Base-by-base conservation (phyloP, 2,797 vertebrate species). In the Takifugu rubripes region DNA sequence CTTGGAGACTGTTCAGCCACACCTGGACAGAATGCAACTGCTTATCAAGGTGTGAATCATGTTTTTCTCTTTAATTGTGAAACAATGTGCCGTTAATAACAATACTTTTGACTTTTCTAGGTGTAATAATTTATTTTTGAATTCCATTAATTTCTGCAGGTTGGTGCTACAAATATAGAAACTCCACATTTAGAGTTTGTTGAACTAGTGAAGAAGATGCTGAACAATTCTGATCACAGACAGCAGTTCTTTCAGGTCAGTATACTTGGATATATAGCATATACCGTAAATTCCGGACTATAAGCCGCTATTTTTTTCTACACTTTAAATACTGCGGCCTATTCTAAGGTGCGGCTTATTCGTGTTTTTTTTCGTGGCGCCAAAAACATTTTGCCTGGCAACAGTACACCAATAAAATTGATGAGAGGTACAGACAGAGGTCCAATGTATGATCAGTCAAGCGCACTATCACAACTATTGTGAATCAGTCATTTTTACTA, bases 161-260 rank as follows among this genome's bases (percentile, higher is more conserved):
- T 36, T 17, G 83, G 78, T 29, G 47, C 56, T 25, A 58, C 3
- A 40, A 64, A 79, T 56, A 52, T 64, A n/a, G 66, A 54, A 1
- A 52, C 58, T 0, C 76, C 81, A 0, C 61, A 50, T 42, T 76
- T 85, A 43, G 70, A 73, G 11, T 93, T 93, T 69, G 73, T 84
- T 45, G 80, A 81, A 52, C 72, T 87, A 9, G 73, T 90, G 16
- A 75, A 84, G 27, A 76, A 52, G 0, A 56, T 93, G 52, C 59
- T 82, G 47, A 59, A 49, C 27, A 55, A 61, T 64, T 66, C 77
- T 2, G 64, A 73, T 0, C 49, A 77, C 36, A 84, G 51, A 42
- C 31, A 74, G 24, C 25, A 50, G 25, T 86, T 83, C 62, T 85
- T 79, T 55, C 67, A 81, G 78, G 87, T 88, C 33, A 54, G 77